Evolutionary conservation across 64 coral and sea anemone species (phyloP).

Genomic region (Pocillopora damicornis): DNA sequence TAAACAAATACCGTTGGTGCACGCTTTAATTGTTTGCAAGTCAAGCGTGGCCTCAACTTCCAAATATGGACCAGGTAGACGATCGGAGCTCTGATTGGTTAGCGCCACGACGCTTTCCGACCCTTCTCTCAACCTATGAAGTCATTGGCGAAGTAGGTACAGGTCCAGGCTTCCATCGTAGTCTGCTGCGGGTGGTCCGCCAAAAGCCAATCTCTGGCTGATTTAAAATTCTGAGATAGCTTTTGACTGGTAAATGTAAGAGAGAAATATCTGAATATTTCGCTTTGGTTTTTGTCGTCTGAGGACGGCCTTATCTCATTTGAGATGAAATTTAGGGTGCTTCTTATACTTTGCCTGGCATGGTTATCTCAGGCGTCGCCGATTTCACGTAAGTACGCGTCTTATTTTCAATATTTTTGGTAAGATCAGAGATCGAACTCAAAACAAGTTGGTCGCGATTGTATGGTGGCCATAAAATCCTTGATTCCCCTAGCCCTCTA

Average conservation of each 20-base stretch:
- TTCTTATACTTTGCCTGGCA: slow-evolving; percentile 50
- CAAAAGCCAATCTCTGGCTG: slow-evolving; percentile 28
- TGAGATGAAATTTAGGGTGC: slow-evolving; percentile 55
- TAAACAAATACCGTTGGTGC: not conserved
- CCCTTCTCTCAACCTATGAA: slow-evolving; percentile 41
- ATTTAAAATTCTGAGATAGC: slow-evolving; percentile 71
- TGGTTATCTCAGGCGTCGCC: slow-evolving; percentile 61
- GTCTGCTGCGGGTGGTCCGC: slow-evolving; percentile 37
- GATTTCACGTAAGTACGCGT: slow-evolving; percentile 61
- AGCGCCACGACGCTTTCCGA: slow-evolving; percentile 18
- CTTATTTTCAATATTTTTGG: slow-evolving; percentile 28
- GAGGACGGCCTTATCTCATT: slow-evolving; percentile 50
- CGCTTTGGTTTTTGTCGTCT: slow-evolving; percentile 15
- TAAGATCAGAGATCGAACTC: slow-evolving; percentile 41
- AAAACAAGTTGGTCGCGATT: slow-evolving; percentile 21
- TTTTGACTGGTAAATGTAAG: slow-evolving; percentile 52
- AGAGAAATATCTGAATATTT: slow-evolving; percentile 29
- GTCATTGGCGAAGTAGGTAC: slow-evolving; percentile 47
- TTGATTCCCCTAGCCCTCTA: not conserved
- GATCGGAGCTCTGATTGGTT: slow-evolving; percentile 22
- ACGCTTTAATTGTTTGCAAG: slow-evolving; percentile 10
- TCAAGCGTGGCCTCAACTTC: slow-evolving; percentile 4
- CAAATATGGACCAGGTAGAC: slow-evolving; percentile 33
- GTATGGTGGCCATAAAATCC: slow-evolving; percentile 12
- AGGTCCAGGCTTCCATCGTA: slow-evolving; percentile 26